phyloP scores from a whole-genome alignment of 2,888 invertebrate genomes.

The Malacosoma neustria region DNA sequence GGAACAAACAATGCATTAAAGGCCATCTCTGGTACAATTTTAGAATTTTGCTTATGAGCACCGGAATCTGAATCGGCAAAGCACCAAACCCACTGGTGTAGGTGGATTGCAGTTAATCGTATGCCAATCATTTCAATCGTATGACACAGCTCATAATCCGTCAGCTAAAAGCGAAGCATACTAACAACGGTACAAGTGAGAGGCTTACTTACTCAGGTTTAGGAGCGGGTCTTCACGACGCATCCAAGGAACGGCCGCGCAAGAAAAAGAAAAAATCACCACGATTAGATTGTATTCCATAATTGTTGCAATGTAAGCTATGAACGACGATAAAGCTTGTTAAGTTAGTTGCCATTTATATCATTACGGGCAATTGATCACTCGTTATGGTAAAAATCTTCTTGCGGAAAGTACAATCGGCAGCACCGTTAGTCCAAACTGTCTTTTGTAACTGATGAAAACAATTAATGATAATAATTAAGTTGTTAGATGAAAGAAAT shows the following conservation, averaged over 20 bases:
- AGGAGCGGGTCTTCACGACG: constrained; percentile 77
- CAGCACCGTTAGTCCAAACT: constrained; percentile 30
- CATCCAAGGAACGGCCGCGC: constrained; percentile 44
- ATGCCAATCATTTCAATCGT: constrained; percentile 48
- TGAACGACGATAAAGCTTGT: constrained; percentile 30
- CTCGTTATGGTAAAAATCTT: constrained; percentile 19
- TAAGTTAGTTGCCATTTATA: constrained; percentile 22
- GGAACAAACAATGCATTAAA: constrained; percentile 49
- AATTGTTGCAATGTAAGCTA: constrained; percentile 16
- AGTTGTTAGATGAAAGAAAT: constrained; percentile 34
- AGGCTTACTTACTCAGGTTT: constrained; percentile 78
- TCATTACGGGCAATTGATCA: constrained; percentile 7
- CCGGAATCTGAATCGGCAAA: constrained; percentile 18
- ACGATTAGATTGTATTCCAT: constrained; percentile 38
- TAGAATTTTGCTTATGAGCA: constrained; percentile 26
- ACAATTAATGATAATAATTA: constrained; percentile 14
- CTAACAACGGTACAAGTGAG: constrained; percentile 20
- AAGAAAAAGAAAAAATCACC: constrained; percentile 45
- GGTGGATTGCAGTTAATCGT: constrained; percentile 26
- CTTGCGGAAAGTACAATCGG: constrained; percentile 35
- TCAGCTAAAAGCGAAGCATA: constrained; percentile 57
- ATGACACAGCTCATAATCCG: constrained; percentile 34
- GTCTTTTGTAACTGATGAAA: constrained; percentile 27
- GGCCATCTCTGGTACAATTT: constrained; percentile 32
- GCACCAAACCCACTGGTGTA: constrained; percentile 22